Evolutionary conservation across 2,113 vertebrate genomes (phyloP).

Genomic region (Dasyurus viverrinus): DNA sequence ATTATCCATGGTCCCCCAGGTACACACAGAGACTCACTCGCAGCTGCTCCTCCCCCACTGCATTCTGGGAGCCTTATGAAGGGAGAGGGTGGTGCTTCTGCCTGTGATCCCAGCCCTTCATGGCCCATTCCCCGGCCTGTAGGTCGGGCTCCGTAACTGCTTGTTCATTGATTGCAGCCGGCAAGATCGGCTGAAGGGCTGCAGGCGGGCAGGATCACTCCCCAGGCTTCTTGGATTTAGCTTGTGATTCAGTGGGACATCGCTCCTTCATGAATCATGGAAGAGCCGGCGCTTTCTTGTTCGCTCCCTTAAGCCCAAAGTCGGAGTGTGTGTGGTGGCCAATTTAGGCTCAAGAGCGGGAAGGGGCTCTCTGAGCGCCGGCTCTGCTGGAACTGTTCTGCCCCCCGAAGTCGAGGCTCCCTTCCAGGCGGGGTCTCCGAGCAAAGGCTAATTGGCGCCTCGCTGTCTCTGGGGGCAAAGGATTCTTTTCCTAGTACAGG

Average conservation of each 20-base stretch:
- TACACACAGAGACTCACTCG: background rate
- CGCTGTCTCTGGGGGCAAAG: background rate
- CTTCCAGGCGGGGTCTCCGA: background rate
- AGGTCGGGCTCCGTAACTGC: background rate
- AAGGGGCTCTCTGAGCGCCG: background rate
- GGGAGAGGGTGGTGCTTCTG: too few species aligned
- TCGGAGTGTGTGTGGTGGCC: background rate
- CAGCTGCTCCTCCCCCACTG: background rate
- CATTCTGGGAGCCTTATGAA: background rate
- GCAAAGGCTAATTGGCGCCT: background rate
- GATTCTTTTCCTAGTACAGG: background rate
- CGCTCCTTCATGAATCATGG: background rate
- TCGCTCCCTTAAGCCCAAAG: background rate
- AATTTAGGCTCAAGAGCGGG: background rate
- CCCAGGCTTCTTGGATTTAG: background rate
- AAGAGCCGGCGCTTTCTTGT: background rate
- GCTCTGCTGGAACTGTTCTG: background rate
- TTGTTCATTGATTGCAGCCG: background rate
- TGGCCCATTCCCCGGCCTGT: too few species aligned
- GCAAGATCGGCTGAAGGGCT: background rate
- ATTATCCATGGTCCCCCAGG: rapidly evolving
- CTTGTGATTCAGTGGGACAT: background rate
- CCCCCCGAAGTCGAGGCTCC: background rate
- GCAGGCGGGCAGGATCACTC: background rate
- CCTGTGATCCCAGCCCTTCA: background rate